These are phyloP conservation scores for Microctenopoma lineatum DNA, from an alignment of 2,797 vertebrate genomes.

Conservation along the genomic window DNA sequence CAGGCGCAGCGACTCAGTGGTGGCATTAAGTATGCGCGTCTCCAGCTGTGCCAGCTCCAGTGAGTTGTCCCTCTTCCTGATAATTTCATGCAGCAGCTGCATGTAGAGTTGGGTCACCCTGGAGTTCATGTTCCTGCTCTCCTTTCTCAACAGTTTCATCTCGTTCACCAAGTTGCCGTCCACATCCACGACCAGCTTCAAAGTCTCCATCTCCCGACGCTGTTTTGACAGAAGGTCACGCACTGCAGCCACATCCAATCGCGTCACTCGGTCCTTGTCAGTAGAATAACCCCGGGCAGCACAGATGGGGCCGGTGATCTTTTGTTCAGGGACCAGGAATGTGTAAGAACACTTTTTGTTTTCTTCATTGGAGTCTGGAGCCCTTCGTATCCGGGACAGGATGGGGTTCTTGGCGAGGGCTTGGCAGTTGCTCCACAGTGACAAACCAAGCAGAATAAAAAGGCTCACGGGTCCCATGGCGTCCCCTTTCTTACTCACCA, in stretches of 20 bases:
- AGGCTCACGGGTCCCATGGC: slow-evolving; percentile 87
- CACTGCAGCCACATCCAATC: slow-evolving; percentile 91
- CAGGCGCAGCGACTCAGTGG: slow-evolving; percentile 91
- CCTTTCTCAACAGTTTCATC: slow-evolving; percentile 96
- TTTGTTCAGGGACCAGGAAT: slow-evolving; percentile 96
- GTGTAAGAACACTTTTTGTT: slow-evolving; percentile 93
- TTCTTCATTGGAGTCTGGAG: slow-evolving; percentile 70
- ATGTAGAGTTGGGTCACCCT: slow-evolving; percentile 98
- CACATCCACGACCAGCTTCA: slow-evolving; percentile 94
- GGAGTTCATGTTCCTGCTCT: slow-evolving; percentile 99
- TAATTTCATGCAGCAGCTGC: slow-evolving; percentile 98
- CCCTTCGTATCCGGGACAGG: slow-evolving; percentile 77
- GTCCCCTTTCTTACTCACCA: slow-evolving; percentile 40
- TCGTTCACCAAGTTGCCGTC: slow-evolving; percentile 97
- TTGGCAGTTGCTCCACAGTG: slow-evolving; percentile 70
- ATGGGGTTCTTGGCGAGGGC: slow-evolving; percentile 79
- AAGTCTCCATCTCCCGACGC: slow-evolving; percentile 91
- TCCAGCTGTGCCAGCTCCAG: slow-evolving; percentile 96
- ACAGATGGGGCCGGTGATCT: slow-evolving; percentile 96
- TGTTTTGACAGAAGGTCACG: slow-evolving; percentile 93
- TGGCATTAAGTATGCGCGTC: slow-evolving; percentile 93
- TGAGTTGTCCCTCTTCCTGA: slow-evolving; percentile 96
- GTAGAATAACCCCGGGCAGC: slow-evolving; percentile 86
- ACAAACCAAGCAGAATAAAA: slow-evolving; percentile 81
- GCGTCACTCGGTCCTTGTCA: slow-evolving; percentile 90